These are phyloP conservation scores for Montifringilla adamsi DNA, from an alignment of 2,113 vertebrate genomes.

Conservation along the genomic window DNA sequence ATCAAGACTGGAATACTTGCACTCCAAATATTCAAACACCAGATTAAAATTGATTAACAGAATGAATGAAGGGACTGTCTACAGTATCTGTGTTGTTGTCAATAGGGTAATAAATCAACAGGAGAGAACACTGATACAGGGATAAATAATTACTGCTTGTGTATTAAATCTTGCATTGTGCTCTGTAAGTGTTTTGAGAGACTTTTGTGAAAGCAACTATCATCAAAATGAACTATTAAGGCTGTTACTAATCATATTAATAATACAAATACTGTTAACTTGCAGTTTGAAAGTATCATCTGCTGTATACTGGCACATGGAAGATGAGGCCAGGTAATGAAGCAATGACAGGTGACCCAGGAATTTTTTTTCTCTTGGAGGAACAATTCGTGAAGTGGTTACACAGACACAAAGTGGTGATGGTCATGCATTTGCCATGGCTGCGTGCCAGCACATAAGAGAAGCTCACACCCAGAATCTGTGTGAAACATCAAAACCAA, in stretches of 20 bases:
- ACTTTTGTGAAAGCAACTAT: neutral
- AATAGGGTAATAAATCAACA: constrained; percentile 65
- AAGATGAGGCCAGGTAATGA: constrained; percentile 29
- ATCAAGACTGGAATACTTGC: constrained; percentile 45
- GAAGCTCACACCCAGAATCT: neutral
- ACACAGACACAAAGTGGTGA: neutral
- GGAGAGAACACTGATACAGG: constrained; percentile 52
- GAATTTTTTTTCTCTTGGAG: neutral
- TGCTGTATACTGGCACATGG: constrained; percentile 38
- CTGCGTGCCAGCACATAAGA: neutral
- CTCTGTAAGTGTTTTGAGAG: neutral
- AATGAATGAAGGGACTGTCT: constrained; percentile 46
- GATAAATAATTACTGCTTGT: constrained; percentile 59
- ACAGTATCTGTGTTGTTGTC: constrained; percentile 25
- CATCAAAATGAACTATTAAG: neutral
- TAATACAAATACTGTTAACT: neutral
- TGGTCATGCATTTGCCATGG: neutral
- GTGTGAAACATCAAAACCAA: neutral
- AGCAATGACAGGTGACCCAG: constrained; percentile 17
- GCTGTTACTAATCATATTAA: neutral
- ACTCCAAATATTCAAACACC: constrained; percentile 63
- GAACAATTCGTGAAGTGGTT: neutral
- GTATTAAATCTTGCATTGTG: constrained; percentile 29
- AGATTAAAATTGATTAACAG: constrained; percentile 64
- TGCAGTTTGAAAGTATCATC: constrained; percentile 47